These are phyloP conservation scores for Protaetia brevitarsis DNA, from an alignment of 1,140 invertebrate species.

Conservation along the genomic window DNA sequence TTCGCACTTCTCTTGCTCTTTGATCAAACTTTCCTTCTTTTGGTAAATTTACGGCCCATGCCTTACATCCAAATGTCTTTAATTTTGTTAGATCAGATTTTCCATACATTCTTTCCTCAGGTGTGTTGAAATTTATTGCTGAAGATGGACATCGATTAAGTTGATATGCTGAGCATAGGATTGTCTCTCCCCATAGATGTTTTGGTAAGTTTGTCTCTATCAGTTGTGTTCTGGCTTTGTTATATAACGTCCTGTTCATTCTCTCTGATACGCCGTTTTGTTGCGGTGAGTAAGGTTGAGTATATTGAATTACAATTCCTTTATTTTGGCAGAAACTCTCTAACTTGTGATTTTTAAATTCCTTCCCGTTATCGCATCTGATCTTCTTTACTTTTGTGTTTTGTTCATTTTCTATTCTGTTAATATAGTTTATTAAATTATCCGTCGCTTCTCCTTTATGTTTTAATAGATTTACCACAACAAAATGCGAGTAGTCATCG, in stretches of 20 bases:
- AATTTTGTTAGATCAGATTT: background rate
- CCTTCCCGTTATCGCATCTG: constrained; percentile 17
- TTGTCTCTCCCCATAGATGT: constrained; percentile 41
- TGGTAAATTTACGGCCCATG: background rate
- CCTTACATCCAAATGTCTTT: background rate
- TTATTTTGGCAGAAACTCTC: constrained; percentile 35
- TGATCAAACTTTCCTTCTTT: background rate
- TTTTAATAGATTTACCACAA: constrained; percentile 30
- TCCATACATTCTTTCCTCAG: background rate
- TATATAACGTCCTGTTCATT: constrained; percentile 32
- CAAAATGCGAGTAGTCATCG: constrained; percentile 41
- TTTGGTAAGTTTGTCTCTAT: constrained; percentile 37
- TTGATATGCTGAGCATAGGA: constrained; percentile 30
- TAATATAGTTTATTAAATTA: constrained; percentile 33
- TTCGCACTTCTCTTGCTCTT: background rate
- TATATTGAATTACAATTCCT: constrained; percentile 37
- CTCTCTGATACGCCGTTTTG: constrained; percentile 36
- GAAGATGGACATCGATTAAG: background rate
- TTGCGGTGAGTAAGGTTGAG: constrained; percentile 44
- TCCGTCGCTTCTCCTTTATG: constrained; percentile 33
- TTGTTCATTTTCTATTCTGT: constrained; percentile 1
- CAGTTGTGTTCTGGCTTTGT: constrained; percentile 32
- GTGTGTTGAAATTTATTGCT: background rate
- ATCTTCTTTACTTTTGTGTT: constrained; percentile 25
- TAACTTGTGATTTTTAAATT: constrained; percentile 27